Base-by-base conservation (phyloP, 1,140 invertebrate genomes). In the Leptoteleia sp. region DNA sequence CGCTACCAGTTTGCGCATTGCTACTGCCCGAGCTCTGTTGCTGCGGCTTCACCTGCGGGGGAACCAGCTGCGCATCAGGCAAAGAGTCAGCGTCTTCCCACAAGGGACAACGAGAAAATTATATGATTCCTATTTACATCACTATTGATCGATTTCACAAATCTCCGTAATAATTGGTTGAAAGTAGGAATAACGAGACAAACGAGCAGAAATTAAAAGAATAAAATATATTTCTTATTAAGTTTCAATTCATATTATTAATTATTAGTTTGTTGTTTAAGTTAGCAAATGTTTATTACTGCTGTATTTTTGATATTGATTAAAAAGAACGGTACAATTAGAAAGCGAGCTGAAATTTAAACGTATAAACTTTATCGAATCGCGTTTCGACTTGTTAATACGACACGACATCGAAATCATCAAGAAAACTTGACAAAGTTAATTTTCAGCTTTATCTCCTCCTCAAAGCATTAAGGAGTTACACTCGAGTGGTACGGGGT, bases 21-120 rank as follows among this genome's bases (percentile, higher is more conserved):
- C 87, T 86, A 67, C 86, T 90, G 35, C 90, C 89, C 25, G 91
- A 89, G 40, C 89, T 89, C 85, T 94, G 92, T 88, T 93, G 93
- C 83, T 94, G 94, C 73, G 93, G 93, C 89, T 94, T 94, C 81
- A 94, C 93, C 91, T 94, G 86, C 85, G 88, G 88, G 87, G 87
- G 88, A 89, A 91, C 88, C 85, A 90, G 89, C 89, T 91, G 89
- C 89, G 87, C 89, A 90, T 90, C 89, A 90, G 89, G 86, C 88
- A 90, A 89, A 90, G 88, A 90, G 88, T 89, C 89, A 90, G 89
- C 87, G 78, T 88, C 81, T 89, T 89, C 87, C 88, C 88, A 87
- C 87, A 89, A 81, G 88, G 92, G 91, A 84, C 90, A 91, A 59
- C 48, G 57, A 83, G 76, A 79, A 81, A 71, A 81, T 78, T 84